Percentiles rank a stretch among this genome's conserved stretches.
phyloP scores from a whole-genome alignment of 2,888 invertebrate species.

The Theodoxus fluviatilis region DNA sequence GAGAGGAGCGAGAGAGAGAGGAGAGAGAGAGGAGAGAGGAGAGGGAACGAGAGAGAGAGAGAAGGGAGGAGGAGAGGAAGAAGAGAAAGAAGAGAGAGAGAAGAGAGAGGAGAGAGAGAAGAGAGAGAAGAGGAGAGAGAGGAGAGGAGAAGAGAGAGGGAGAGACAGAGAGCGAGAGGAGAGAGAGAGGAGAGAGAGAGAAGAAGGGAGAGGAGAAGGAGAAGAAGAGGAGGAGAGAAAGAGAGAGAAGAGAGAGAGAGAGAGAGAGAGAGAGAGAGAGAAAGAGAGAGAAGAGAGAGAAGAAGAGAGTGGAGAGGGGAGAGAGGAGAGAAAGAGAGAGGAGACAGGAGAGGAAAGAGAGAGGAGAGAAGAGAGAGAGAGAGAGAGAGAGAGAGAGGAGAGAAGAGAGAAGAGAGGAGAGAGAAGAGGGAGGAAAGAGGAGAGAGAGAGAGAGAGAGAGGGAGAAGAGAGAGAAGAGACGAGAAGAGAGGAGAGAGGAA shows the following conservation, averaged over 20 bases:
- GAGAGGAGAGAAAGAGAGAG: too few species aligned
- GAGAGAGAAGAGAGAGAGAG: neutral
- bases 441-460: constrained; percentile 16
- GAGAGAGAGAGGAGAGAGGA: neutral
- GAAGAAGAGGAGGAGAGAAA: constrained; percentile 1
- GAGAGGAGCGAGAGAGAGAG: neutral
- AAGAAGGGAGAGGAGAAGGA: neutral
- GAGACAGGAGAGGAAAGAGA: too few species aligned
- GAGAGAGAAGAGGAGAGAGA: neutral
- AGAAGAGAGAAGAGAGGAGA: too few species aligned
- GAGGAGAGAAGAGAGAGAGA: too few species aligned
- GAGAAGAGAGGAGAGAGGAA: neutral
- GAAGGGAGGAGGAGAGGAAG: neutral
- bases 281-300: too few species aligned
- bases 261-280: too few species aligned
- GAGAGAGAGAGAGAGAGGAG: too few species aligned
- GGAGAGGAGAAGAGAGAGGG: too few species aligned
- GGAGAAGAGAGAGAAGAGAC: neutral
- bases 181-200: too few species aligned
- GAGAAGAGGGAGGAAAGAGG: too few species aligned
- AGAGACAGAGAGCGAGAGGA: neutral
- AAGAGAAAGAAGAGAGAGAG: neutral
- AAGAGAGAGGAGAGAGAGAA: neutral
- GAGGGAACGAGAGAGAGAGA: neutral
- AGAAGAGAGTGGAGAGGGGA: too few species aligned